Evolutionary conservation across 92 coral and sea anemone genomes (phyloP).

Genomic region (Virgularia gustaviana): DNA sequence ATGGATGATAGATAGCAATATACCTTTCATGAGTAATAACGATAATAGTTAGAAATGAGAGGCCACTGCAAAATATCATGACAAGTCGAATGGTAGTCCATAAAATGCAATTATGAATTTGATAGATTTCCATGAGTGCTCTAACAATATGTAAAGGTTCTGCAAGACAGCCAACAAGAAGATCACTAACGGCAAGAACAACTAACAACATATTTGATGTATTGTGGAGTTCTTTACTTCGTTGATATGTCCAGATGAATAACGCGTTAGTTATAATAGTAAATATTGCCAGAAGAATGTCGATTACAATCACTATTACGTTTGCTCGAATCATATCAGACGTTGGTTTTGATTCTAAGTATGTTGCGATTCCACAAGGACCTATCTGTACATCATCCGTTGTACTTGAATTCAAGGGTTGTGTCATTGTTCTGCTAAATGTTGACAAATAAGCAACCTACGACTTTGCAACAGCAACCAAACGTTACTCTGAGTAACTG

Average conservation of each 20-base stretch:
- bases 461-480: too few species aligned
- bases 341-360: conserved; percentile 3
- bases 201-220: conserved; percentile 32
- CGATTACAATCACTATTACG: neutral
- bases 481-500: too few species aligned
- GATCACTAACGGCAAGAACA: conserved; percentile 20
- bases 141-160: conserved; percentile 10
- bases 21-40: conserved; percentile 30
- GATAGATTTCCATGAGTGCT: conserved; percentile 19
- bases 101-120: neutral
- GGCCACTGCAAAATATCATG: conserved; percentile 29
- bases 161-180: conserved; percentile 14
- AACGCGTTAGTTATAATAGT: conserved; percentile 22
- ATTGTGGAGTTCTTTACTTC: conserved; percentile 4
- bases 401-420: neutral
- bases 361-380: conserved; percentile 4
- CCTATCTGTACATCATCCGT: neutral
- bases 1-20: conserved; percentile 24
- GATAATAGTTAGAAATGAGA: conserved; percentile 17
- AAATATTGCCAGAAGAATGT: conserved; percentile 3
- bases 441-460: too few species aligned
- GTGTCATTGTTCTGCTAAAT: neutral
- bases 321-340: conserved; percentile 15
- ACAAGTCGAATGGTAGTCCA: conserved; percentile 21
- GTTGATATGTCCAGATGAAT: conserved; percentile 19